Evolutionary conservation across 2,888 invertebrate species (phyloP).

Genomic region (Campoplex capitator): DNA sequence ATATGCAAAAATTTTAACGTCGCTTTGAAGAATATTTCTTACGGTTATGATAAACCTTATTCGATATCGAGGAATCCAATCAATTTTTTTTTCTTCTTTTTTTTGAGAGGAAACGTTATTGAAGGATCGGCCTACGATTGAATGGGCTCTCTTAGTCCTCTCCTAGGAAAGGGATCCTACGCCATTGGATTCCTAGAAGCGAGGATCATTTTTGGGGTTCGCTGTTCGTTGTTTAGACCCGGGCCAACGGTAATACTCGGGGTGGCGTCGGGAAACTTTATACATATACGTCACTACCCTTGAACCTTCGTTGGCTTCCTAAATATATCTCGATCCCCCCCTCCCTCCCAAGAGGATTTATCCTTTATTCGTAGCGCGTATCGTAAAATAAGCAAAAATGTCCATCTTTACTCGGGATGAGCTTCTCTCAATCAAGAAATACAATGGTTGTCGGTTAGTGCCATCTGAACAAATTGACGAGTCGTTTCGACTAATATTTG

Average conservation of each 20-base stretch:
- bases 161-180: conserved; percentile 73
- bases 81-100: not conserved
- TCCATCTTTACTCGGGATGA: not conserved
- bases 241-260: conserved; percentile 74
- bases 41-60: not conserved
- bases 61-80: not conserved
- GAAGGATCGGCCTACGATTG: not conserved
- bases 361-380: not conserved
- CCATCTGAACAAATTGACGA: not conserved
- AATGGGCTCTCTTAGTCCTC: conserved; percentile 1
- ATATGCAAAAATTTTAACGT: not conserved
- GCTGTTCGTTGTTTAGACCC: conserved; percentile 69
- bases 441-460: not conserved
- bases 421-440: not conserved
- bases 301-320: conserved; percentile 56
- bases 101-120: not conserved
- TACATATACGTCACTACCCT: conserved; percentile 60
- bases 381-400: not conserved
- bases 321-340: conserved; percentile 51
- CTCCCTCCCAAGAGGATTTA: conserved; percentile 12
- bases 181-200: conserved; percentile 80
- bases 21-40: not conserved
- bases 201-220: conserved; percentile 75
- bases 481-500: not conserved
- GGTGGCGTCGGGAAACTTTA: conserved; percentile 72